Percentiles rank a stretch among this genome's conserved stretches.
phyloP scores from a whole-genome alignment of 2,888 invertebrate species.

The Tetrapedia diversipes region DNA sequence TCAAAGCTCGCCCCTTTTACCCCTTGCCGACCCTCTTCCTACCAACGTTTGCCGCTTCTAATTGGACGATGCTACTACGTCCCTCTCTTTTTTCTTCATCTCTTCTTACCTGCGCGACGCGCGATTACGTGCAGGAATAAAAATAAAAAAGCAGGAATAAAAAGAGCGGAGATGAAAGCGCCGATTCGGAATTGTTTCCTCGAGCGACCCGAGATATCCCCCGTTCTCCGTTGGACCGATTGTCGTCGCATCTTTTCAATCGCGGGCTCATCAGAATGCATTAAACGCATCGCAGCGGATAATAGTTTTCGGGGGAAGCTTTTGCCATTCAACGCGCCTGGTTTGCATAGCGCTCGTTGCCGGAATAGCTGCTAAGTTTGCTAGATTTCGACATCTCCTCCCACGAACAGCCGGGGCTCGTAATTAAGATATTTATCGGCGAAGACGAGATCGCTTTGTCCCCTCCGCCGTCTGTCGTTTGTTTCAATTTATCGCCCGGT shows the following conservation, averaged over 20 bases:
- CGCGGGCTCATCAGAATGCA: too few species aligned
- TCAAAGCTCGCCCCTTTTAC: slow-evolving; percentile 39
- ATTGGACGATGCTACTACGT: slow-evolving; percentile 62
- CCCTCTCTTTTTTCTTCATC: slow-evolving; percentile 2
- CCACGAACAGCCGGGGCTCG: not conserved
- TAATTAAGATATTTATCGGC: slow-evolving; percentile 18
- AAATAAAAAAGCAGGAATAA: too few species aligned
- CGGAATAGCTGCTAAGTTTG: slow-evolving; percentile 8
- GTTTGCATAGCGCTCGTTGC: not conserved
- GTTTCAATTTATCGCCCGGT: slow-evolving; percentile 26
- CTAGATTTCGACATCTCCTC: not conserved
- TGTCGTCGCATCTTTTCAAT: too few species aligned
- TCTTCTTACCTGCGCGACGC: slow-evolving; percentile 20
- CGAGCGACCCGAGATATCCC: too few species aligned
- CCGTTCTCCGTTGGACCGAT: too few species aligned
- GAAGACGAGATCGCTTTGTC: slow-evolving; percentile 9
- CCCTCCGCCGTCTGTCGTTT: not conserved
- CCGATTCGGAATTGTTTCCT: not conserved
- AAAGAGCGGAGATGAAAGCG: slow-evolving; percentile 10
- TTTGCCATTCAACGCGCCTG: not conserved
- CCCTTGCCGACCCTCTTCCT: slow-evolving; percentile 5
- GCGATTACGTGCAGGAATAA: slow-evolving; percentile 39
- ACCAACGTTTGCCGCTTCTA: slow-evolving; percentile 56
- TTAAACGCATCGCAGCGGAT: too few species aligned
- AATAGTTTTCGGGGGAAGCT: not conserved